Evolutionary conservation across 2,113 vertebrate species (phyloP), one percentile per base, ranked within the genome.

Genomic region (Cisticola juncidis): DNA sequence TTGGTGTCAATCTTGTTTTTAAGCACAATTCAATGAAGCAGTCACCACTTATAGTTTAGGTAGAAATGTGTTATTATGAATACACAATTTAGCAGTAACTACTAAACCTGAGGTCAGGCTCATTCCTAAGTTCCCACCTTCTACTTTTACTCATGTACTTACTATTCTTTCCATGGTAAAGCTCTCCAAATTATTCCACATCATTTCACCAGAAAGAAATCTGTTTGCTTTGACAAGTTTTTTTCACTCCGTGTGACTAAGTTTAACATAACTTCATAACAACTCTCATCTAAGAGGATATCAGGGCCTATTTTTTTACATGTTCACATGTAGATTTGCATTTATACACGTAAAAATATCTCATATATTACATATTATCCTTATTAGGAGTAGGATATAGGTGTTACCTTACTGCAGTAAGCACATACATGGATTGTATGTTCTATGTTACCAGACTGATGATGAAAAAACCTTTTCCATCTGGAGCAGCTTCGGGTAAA

Each of bases 91-190:
- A 53, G 29, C 20, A 65, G 15, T 25, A 86, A 57, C 18, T 71
- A 33, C 31, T 61, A 6, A 66, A 71, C 23, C 21, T 36, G 31
- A 79, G 65, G 18, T 42, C 28, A 35, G 45, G 65, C 5, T 86
- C 9, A 61, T 23, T 17, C 18, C 36, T 40, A 56, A 77, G 54
- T 48, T 69, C 50, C 13, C 38, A 62, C 3, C 5, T 81, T 64
- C 38, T 69, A 10, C 19, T 57, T 66, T 73, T 71, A 24, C 15
- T 84, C 15, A 70, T 0, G 0, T 60, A 40, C 2, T 13, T 35
- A 35, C 11, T 23, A 38, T 38, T 66, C 11, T 57, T 85, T 47
- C 42, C 7, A 4, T 35, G 9, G 20, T 38, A 62, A 50, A 80
- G 16, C 24, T 61, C 38, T 70, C 36, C 10, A 36, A 70, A 65